A percentile compares a stretch with the other conserved stretches of the same genome.
phyloP scores from a whole-genome alignment of 2,888 invertebrate species.

The Allophyes oxyacanthae region DNA sequence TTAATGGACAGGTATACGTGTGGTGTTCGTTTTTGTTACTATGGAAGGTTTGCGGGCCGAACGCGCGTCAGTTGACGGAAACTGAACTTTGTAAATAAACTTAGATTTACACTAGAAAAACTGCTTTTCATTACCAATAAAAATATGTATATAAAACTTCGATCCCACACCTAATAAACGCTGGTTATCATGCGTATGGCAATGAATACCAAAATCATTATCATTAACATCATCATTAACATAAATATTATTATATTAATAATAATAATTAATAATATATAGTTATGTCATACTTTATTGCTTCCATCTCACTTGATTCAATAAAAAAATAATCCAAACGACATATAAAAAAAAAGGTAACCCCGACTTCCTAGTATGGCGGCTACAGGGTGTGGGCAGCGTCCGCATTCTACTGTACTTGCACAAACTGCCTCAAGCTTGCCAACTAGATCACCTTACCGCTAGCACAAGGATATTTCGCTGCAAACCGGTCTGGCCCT shows the following conservation, averaged over 20 bases:
- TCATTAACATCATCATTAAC: too few relatives aligned
- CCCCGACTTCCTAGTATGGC: slow-evolving; percentile 77
- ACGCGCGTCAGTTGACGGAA: slow-evolving; percentile 70
- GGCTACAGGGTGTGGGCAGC: slow-evolving; percentile 76
- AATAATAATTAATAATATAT: too few relatives aligned
- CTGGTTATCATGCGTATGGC: neutral
- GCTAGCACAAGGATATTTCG: slow-evolving; percentile 82
- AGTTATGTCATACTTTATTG: slow-evolving; percentile 13
- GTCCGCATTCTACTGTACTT: slow-evolving; percentile 85
- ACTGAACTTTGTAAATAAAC: slow-evolving; percentile 85
- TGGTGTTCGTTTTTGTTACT: slow-evolving; percentile 78
- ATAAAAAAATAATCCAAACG: slow-evolving; percentile 37
- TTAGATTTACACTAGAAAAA: slow-evolving; percentile 66
- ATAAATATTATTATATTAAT: too few relatives aligned
- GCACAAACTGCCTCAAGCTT: slow-evolving; percentile 65
- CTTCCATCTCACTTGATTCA: slow-evolving; percentile 12
- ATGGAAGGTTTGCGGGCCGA: slow-evolving; percentile 67
- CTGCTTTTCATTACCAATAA: slow-evolving; percentile 37
- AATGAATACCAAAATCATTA: slow-evolving; percentile 1
- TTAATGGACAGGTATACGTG: slow-evolving; percentile 82
- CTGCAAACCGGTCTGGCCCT: slow-evolving; percentile 74
- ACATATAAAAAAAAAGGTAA: slow-evolving; percentile 60
- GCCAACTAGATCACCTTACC: slow-evolving; percentile 85
- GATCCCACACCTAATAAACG: neutral
- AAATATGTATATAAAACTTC: neutral